Base-by-base conservation (phyloP, 2,113 vertebrate genomes). In the Geothlypis trichas region DNA sequence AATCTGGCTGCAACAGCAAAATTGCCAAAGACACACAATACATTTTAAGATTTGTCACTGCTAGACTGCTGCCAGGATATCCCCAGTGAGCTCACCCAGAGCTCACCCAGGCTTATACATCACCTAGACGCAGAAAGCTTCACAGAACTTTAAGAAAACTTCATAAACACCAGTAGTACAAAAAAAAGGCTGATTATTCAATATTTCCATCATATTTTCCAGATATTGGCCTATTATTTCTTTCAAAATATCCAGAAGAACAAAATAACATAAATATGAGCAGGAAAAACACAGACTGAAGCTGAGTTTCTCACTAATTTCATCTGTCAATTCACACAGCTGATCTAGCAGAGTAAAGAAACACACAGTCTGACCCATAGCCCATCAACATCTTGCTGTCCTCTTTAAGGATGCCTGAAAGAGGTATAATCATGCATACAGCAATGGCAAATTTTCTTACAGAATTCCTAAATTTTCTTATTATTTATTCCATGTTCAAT, bases 1-100 rank as follows among this genome's bases (percentile, higher is more conserved):
- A 82, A 69, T 31, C 17, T 68, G 44, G 52, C 66, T 84, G 44
- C 62, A 84, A 57, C 26, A 87, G 66, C 39, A 87, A 87, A 59
- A 57, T 87, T 35, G 26, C 31, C 2, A 10, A 87, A 91, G 33
- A 68, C 0, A 0, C 10, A 24, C 44, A 10, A 10, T 3, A 3
- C 11, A 19, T n/a, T 13, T 59, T 51, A 54, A 16, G 7, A 67
- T 27, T 42, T 30, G 10, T 18, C 46, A 69, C 35, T 41, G n/a
- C 37, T 61, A 47, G 18, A 69, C 41, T 65, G 21, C 11, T 92
- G 52, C 66, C 74, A 87, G 55, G 6, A 13, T 41, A 54, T n/a
- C 66, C 3, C 18, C 39, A 26, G 27, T 3, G 24, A 85, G 35
- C 24, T 42, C 33, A 66, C 42, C 17, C 66, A 71, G 39, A 84